These are phyloP conservation scores for Bubalus kerabau DNA, from an alignment of 2,113 vertebrate species.

Conservation along the genomic window DNA sequence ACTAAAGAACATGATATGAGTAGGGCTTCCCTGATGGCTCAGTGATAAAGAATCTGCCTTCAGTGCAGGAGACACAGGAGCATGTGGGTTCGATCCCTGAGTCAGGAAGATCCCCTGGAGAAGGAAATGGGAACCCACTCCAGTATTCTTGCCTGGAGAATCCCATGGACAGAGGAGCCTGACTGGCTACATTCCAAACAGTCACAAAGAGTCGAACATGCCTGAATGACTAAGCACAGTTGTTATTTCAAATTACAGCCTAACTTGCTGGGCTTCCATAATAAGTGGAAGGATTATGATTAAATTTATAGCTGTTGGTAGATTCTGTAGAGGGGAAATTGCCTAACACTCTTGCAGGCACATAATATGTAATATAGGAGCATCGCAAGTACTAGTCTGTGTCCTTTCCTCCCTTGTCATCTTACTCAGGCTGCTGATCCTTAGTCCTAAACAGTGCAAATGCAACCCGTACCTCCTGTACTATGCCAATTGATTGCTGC, in stretches of 20 bases:
- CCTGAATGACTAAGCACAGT: not conserved
- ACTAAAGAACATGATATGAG: not conserved
- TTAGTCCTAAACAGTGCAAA: not conserved
- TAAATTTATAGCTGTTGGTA: not conserved
- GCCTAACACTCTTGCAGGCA: not conserved
- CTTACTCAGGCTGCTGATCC: not conserved
- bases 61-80: not conserved
- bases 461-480: not conserved
- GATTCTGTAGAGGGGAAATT: not conserved
- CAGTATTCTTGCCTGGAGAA: not conserved
- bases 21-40: not conserved
- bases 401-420: not conserved
- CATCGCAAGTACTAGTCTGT: not conserved
- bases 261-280: not conserved
- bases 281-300: not conserved
- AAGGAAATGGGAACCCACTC: not conserved
- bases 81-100: not conserved
- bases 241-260: not conserved
- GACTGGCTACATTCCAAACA: not conserved
- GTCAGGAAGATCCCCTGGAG: not conserved
- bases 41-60: not conserved
- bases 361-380: not conserved
- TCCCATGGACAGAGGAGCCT: not conserved
- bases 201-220: not conserved
- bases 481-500: not conserved